Evolutionary conservation across 2,113 vertebrate species (phyloP), one percentile per base, ranked within the genome.

Genomic region (Proterorhinus semilunaris): DNA sequence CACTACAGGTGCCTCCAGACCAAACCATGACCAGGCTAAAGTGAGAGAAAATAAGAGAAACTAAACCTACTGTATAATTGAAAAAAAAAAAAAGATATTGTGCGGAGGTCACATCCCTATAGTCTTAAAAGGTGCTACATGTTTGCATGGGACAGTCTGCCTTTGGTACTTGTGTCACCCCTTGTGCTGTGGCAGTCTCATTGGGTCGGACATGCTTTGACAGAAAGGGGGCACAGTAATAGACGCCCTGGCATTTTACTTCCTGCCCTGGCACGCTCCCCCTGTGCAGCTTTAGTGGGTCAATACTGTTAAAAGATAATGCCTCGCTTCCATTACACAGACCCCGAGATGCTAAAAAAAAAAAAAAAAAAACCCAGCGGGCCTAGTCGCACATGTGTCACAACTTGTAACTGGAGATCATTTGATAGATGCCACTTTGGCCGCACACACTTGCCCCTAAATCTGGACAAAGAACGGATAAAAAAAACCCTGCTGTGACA

Each of bases 211-310:
- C 73, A 66, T 21, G 66, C 68, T 87, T 72, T 71, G 83, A 84
- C 77, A 78, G 80, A 87, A 87, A 79, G 47, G 71, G 77, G 87
- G 55, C 21, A 62, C 70, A 75, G 85, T 81, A 78, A 88, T 69
- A 57, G 70, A 71, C 65, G 63, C 54, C 62, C 64, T 63, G 63
- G 57, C 45, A 54, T 80, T 84, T 82, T 69, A 36, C 57, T 57
- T 73, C 68, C 50, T 42, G 27, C 62, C 36, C 45, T 61, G 58
- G 54, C 46, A 58, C 72, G 27, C 45, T 65, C 27, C 17, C 66
- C 62, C 43, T 53, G 17, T 59, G 57, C 63, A 48, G 42, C 68
- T 49, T 13, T 54, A 48, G 51, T 68, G 69, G 76, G 66, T 78
- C 62, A 69, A 45, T 59, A 61, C 61, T 44, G 59, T 66, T 71